Conservation (phyloP, 2,888 invertebrate species). For the Doris montereyensis region DNA sequence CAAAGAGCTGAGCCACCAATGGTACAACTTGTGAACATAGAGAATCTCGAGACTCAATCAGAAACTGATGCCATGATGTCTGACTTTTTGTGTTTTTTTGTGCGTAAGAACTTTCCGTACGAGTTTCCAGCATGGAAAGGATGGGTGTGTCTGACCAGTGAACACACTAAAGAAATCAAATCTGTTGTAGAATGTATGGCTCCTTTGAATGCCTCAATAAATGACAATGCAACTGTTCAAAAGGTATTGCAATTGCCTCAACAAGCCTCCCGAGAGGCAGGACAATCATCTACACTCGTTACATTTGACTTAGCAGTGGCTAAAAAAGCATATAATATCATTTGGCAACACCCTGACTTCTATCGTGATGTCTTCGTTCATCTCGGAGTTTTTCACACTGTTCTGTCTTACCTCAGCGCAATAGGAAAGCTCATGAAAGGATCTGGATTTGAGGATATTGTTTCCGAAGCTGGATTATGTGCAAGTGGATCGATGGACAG, state of each 20-base stretch:
- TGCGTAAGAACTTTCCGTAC: background rate
- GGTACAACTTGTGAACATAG: no score
- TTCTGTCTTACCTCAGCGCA: constrained; percentile 37
- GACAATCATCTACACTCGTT: constrained; percentile 43
- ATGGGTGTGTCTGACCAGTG: constrained; percentile 41
- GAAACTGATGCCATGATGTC: background rate
- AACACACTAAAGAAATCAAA: background rate
- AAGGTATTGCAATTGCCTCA: constrained; percentile 42
- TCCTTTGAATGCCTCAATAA: constrained; percentile 42
- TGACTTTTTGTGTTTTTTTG: background rate
- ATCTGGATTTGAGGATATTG: constrained; percentile 38
- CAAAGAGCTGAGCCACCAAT: constrained; percentile 35
- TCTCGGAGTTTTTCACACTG: constrained; percentile 41
- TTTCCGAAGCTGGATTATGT: background rate
- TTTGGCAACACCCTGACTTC: constrained; percentile 39
- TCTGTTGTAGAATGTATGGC: constrained; percentile 45
- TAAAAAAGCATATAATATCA: constrained; percentile 44
- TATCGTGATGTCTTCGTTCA: constrained; percentile 12
- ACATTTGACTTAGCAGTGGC: constrained; percentile 49
- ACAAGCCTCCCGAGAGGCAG: constrained; percentile 33
- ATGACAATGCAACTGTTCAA: constrained; percentile 45
- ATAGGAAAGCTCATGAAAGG: constrained; percentile 40
- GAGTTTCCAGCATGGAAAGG: constrained; percentile 26
- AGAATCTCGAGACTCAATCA: no score
- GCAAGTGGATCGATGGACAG: constrained; percentile 43